Conservation (phyloP, 2,888 invertebrate species). For the Anodontia alba region DNA sequence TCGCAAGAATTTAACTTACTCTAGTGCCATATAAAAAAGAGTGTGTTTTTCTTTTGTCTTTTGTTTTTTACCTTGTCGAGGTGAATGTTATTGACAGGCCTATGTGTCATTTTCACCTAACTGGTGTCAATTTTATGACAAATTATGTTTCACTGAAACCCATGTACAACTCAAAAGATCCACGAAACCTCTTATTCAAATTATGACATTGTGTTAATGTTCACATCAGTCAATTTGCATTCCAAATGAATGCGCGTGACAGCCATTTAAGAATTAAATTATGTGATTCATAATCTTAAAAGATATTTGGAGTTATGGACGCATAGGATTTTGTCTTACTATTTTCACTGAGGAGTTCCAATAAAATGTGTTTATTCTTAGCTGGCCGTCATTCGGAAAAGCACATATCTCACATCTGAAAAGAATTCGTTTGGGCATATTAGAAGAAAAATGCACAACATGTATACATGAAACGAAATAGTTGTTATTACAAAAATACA, state of each 20-base stretch:
- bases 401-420: no score
- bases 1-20: no score
- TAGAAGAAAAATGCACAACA: no score
- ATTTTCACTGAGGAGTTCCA: background rate
- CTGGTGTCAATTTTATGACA: conserved; percentile 2
- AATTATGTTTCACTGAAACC: background rate
- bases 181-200: background rate
- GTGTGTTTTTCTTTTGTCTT: no score
- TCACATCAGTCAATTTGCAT: conserved; percentile 6
- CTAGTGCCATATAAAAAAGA: no score
- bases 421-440: no score
- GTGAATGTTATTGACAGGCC: background rate
- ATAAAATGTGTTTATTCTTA: background rate
- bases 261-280: background rate
- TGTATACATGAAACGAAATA: no score
- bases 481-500: no score
- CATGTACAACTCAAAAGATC: background rate
- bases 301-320: background rate
- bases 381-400: no score
- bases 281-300: background rate
- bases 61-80: no score
- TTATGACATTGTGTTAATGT: background rate
- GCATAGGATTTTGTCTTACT: background rate
- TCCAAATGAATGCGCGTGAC: background rate
- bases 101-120: background rate